A percentile compares a stretch with the other conserved stretches of the same genome.
phyloP scores from a whole-genome alignment of 2,113 vertebrate species.

The Dasyprocta punctata region DNA sequence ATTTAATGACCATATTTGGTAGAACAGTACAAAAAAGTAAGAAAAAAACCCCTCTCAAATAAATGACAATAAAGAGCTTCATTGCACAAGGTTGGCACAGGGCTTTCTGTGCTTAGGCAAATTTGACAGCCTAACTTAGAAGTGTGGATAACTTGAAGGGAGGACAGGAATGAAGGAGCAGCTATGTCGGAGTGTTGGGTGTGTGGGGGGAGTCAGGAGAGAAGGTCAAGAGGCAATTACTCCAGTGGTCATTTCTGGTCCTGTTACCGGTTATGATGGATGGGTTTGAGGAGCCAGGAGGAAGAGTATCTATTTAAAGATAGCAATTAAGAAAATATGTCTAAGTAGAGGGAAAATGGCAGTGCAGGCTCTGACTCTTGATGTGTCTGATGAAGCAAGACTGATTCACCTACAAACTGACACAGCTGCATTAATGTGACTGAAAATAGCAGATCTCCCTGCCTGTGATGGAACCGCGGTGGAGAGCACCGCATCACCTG shows the following conservation, averaged over 20 bases:
- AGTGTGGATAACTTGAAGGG: neutral
- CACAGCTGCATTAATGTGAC: conserved; percentile 84
- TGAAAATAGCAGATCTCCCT: conserved; percentile 83
- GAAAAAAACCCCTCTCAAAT: neutral
- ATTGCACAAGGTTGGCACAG: neutral
- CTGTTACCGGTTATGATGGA: conserved; percentile 74
- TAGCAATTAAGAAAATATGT: conserved; percentile 85
- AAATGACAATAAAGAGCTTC: neutral
- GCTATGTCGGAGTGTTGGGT: neutral
- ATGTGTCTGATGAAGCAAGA: conserved; percentile 86
- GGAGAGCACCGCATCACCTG: conserved; percentile 75
- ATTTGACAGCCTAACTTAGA: conserved; percentile 1
- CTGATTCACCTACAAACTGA: conserved; percentile 86
- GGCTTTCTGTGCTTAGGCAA: neutral
- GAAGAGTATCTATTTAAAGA: conserved; percentile 83
- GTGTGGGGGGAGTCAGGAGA: neutral
- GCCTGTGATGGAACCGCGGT: conserved; percentile 64
- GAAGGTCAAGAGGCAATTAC: conserved; percentile 48
- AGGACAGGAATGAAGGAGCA: neutral
- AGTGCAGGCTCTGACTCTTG: conserved; percentile 79
- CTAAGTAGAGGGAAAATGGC: conserved; percentile 79
- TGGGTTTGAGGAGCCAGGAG: conserved; percentile 71
- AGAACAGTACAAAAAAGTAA: neutral
- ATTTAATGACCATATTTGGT: neutral
- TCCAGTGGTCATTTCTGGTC: conserved; percentile 75